These are phyloP conservation scores for Acropternis orthonyx DNA, from an alignment of 2,797 vertebrate genomes.

Conservation along the genomic window DNA sequence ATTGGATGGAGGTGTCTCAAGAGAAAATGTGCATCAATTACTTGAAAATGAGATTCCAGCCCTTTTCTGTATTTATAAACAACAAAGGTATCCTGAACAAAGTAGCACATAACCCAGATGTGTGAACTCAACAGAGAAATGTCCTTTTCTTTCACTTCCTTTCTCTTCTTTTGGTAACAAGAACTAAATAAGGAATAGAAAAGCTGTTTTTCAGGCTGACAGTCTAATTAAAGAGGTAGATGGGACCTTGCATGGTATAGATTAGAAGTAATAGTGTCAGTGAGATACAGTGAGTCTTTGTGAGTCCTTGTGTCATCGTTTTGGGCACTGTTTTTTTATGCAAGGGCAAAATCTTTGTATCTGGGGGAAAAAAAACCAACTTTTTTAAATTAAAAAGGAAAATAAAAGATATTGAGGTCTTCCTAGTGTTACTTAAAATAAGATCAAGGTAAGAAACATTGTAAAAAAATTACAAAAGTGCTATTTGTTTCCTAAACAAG, in stretches of 20 bases:
- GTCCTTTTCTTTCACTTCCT: conserved; percentile 76
- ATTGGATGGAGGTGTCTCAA: conserved; percentile 46
- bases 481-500: conserved; percentile 96
- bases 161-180: conserved; percentile 80
- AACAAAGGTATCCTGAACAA: conserved; percentile 73
- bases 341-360: conserved; percentile 91
- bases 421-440: conserved; percentile 96
- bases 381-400: conserved; percentile 89
- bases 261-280: conserved; percentile 82
- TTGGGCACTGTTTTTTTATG: conserved; percentile 93
- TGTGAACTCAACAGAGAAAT: conserved; percentile 77
- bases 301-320: conserved; percentile 90
- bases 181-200: conserved; percentile 80
- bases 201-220: conserved; percentile 83
- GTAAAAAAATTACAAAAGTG: conserved; percentile 87
- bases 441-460: conserved; percentile 85
- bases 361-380: conserved; percentile 78
- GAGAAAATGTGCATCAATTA: conserved; percentile 68
- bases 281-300: conserved; percentile 92
- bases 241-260: conserved; percentile 84
- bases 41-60: conserved; percentile 79
- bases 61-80: conserved; percentile 80
- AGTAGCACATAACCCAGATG: conserved; percentile 77
- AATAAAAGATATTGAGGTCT: conserved; percentile 95
- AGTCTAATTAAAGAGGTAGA: conserved; percentile 80